phyloP scores from a whole-genome alignment of 1,140 invertebrate species.

The Drosophila rhopaloa region DNA sequence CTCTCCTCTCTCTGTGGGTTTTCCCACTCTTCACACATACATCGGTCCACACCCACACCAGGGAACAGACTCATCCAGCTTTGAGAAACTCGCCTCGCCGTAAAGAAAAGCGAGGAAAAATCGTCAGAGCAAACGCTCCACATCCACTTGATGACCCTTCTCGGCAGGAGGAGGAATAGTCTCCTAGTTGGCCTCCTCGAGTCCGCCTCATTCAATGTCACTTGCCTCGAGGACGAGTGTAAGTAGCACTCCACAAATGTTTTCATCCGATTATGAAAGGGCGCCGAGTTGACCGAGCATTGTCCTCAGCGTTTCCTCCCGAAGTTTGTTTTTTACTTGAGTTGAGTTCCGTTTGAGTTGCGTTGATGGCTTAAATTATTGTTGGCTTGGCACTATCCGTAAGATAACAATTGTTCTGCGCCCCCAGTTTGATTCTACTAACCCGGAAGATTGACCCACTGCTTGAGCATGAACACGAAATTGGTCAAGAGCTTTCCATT shows the following conservation, averaged over 20 bases:
- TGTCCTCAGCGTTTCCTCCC: slow-evolving; percentile 26
- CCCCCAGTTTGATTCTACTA: slow-evolving; percentile 54
- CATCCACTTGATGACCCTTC: slow-evolving; percentile 62
- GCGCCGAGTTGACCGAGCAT: slow-evolving; percentile 54
- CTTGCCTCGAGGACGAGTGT: slow-evolving; percentile 75
- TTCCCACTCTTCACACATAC: slow-evolving; percentile 16
- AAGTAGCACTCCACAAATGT: slow-evolving; percentile 66
- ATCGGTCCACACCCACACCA: slow-evolving; percentile 1
- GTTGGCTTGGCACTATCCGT: slow-evolving; percentile 44
- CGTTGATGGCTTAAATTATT: slow-evolving; percentile 53
- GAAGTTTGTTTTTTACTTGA: slow-evolving; percentile 22
- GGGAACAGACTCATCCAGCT: slow-evolving; percentile 65
- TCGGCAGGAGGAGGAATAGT: slow-evolving; percentile 20
- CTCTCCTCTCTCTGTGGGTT: slow-evolving; percentile 30
- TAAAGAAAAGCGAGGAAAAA: slow-evolving; percentile 37
- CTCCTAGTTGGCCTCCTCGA: slow-evolving; percentile 40
- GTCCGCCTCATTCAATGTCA: slow-evolving; percentile 63
- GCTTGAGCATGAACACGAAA: slow-evolving; percentile 44
- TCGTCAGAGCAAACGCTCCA: slow-evolving; percentile 31
- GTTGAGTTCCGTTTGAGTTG: slow-evolving; percentile 33
- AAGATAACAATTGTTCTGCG: slow-evolving; percentile 43
- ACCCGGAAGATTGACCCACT: slow-evolving; percentile 36
- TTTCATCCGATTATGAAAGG: slow-evolving; percentile 64
- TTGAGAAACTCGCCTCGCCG: slow-evolving; percentile 18
- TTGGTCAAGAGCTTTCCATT: slow-evolving; percentile 35